These are phyloP conservation scores for Eristalinus aeneus DNA, from an alignment of 2,888 invertebrate genomes.

Conservation along the genomic window DNA sequence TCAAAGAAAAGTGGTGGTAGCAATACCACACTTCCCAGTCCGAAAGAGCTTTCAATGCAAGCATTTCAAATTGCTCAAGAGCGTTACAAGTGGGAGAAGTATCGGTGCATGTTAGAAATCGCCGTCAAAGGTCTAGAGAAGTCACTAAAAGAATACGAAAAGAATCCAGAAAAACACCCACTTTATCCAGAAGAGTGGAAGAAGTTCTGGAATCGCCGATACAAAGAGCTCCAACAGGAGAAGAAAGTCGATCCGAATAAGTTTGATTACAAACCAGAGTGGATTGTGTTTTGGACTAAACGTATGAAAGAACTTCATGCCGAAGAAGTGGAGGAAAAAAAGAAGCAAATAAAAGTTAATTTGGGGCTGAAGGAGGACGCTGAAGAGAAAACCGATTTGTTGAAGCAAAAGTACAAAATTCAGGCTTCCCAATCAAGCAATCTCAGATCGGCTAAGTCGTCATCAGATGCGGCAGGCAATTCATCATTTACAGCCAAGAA, in stretches of 20 bases:
- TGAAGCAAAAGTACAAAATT: conserved; percentile 79
- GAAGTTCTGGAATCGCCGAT: conserved; percentile 92
- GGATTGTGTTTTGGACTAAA: conserved; percentile 92
- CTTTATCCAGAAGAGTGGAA: conserved; percentile 95
- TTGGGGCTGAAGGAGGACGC: conserved; percentile 82
- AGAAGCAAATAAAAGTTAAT: conserved; percentile 86
- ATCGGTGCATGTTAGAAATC: conserved; percentile 79
- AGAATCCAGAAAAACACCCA: conserved; percentile 94
- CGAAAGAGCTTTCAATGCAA: conserved; percentile 78
- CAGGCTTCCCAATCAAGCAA: conserved; percentile 55
- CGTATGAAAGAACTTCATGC: conserved; percentile 90
- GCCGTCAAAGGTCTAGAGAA: conserved; percentile 82
- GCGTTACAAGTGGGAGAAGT: conserved; percentile 83
- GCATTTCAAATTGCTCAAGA: conserved; percentile 80
- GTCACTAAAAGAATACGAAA: conserved; percentile 87
- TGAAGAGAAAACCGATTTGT: conserved; percentile 77
- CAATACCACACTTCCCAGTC: conserved; percentile 74
- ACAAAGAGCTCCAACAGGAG: conserved; percentile 88
- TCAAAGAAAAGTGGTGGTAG: conserved; percentile 24
- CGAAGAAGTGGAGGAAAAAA: conserved; percentile 85
- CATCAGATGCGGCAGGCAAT: conserved; percentile 23
- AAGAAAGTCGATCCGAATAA: conserved; percentile 85
- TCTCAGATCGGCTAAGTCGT: conserved; percentile 16
- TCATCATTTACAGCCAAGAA: conserved; percentile 9
- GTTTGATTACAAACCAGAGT: conserved; percentile 93